A percentile compares a stretch with the other conserved stretches of the same genome.
phyloP scores from a whole-genome alignment of 2,797 vertebrate genomes.

The Centropyge bicolor region DNA sequence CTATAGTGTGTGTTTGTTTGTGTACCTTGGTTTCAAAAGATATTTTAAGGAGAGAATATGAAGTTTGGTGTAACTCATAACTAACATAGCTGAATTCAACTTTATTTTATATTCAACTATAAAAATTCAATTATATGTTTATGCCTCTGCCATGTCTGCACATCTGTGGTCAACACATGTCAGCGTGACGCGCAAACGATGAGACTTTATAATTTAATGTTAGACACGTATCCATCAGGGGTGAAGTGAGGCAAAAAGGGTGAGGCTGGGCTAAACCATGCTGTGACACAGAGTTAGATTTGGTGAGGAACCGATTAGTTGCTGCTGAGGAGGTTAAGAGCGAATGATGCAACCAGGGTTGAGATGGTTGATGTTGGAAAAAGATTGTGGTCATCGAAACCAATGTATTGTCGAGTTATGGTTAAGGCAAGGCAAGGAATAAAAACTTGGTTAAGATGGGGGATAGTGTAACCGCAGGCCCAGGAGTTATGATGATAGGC shows the following conservation, averaged over 20 bases:
- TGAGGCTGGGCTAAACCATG: neutral
- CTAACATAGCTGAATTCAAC: too few species aligned
- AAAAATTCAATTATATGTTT: neutral
- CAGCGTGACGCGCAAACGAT: neutral
- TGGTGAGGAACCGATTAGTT: neutral
- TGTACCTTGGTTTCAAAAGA: neutral
- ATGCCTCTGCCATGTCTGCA: neutral
- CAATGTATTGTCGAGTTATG: slow-evolving; percentile 8
- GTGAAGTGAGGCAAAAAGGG: neutral
- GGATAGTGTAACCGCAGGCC: neutral
- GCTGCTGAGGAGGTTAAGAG: neutral
- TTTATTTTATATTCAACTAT: too few species aligned
- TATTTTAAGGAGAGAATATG: neutral
- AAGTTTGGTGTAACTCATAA: slow-evolving; percentile 5
- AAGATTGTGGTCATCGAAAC: neutral
- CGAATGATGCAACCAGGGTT: neutral
- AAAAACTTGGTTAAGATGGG: neutral
- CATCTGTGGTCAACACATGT: neutral
- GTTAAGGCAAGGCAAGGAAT: neutral
- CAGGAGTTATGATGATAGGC: slow-evolving; percentile 12
- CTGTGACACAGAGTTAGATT: neutral
- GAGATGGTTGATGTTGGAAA: slow-evolving; percentile 16
- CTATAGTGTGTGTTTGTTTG: neutral
- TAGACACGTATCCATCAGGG: neutral
- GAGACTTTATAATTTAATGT: neutral